Conservation (phyloP, 2,113 vertebrate species). For the Chlorocebus sabaeus region DNA sequence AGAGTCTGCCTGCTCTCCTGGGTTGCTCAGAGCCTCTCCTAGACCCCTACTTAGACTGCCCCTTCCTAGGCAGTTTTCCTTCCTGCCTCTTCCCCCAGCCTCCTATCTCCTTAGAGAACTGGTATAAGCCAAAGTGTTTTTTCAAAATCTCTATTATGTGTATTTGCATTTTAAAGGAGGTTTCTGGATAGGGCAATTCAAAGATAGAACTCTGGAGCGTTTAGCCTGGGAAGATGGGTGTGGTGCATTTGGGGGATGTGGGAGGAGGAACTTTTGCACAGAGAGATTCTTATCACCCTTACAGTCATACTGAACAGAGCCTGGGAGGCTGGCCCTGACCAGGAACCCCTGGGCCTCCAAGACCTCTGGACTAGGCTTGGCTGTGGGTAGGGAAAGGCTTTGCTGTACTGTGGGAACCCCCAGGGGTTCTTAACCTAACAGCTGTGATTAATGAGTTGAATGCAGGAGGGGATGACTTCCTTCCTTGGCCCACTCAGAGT, state of each 20-base stretch:
- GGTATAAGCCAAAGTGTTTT: not conserved
- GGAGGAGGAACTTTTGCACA: not conserved
- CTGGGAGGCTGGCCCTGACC: not conserved
- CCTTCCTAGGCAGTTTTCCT: not conserved
- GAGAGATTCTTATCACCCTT: not conserved
- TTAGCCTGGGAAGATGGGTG: not conserved
- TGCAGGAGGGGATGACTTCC: not conserved
- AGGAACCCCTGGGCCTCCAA: not conserved
- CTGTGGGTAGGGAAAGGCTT: not conserved
- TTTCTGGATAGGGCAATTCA: not conserved
- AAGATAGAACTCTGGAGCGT: not conserved
- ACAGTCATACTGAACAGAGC: not conserved
- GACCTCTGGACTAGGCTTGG: not conserved
- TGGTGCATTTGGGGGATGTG: not conserved
- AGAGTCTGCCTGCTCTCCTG: not conserved
- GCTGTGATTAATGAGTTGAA: not conserved
- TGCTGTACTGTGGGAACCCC: not conserved
- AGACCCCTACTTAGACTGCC: not conserved
- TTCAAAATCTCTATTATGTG: not conserved
- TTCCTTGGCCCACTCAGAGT: not conserved
- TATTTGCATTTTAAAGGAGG: not conserved
- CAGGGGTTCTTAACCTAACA: not conserved
- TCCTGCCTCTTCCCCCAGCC: not conserved
- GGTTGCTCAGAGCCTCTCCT: not conserved
- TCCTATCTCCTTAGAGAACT: not conserved